phyloP scores from a whole-genome alignment of 92 coral and sea anemone genomes.

The Isaurus tuberculatus region DNA sequence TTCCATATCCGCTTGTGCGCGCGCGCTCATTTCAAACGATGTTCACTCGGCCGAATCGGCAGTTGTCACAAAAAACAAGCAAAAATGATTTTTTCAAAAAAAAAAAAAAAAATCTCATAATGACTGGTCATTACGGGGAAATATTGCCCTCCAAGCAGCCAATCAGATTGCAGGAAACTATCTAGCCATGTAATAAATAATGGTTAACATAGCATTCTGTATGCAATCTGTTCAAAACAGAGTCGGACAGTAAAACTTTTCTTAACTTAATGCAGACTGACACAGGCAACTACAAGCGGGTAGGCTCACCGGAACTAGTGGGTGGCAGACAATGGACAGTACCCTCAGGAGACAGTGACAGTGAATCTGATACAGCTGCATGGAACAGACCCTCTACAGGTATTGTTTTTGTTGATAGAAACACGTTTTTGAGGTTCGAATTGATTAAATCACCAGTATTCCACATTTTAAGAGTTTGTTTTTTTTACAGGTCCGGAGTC shows the following conservation, averaged over 20 bases:
- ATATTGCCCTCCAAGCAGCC: too few species aligned
- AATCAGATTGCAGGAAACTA: too few species aligned
- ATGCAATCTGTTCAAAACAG: neutral
- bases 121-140: too few species aligned
- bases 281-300: slow-evolving; percentile 61
- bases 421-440: neutral
- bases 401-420: neutral
- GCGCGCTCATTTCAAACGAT: too few species aligned
- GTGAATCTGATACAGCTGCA: slow-evolving; percentile 63
- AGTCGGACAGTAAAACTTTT: neutral
- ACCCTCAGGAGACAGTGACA: slow-evolving; percentile 75
- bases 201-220: neutral
- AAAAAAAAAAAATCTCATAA: too few species aligned
- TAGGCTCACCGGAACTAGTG: slow-evolving; percentile 58
- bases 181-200: too few species aligned
- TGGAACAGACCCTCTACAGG: slow-evolving; percentile 40
- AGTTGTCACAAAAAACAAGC: too few species aligned
- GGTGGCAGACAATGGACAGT: slow-evolving; percentile 77
- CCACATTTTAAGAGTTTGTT: neutral
- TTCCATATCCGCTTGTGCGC: too few species aligned
- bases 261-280: slow-evolving; percentile 15
- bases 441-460: neutral
- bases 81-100: too few species aligned
- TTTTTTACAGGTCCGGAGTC: slow-evolving; percentile 31
- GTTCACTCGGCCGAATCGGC: too few species aligned